Conservation (phyloP, 2,113 vertebrate genomes). For the Carollia perspicillata region DNA sequence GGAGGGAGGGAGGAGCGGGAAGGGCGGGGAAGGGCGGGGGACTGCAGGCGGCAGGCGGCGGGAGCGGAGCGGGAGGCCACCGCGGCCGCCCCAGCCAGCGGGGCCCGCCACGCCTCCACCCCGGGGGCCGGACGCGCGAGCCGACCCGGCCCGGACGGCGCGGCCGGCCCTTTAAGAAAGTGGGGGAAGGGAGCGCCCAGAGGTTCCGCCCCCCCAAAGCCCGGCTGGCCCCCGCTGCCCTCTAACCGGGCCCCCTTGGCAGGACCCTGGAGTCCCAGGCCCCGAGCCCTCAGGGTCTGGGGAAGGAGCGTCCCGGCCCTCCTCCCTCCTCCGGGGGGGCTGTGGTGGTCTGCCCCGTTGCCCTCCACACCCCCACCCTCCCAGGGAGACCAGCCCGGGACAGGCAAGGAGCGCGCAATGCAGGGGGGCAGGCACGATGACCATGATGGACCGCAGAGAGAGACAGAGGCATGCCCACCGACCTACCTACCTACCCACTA, state of each 20-base stretch:
- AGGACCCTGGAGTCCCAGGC: not conserved
- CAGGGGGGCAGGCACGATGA: not conserved
- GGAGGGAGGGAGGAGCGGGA: conserved; percentile 62
- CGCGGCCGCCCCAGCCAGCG: not conserved
- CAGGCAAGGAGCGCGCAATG: not conserved
- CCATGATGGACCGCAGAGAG: not conserved
- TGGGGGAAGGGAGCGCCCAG: conserved; percentile 59
- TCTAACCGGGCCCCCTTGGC: not conserved
- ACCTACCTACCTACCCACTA: not conserved
- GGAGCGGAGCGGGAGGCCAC: not conserved
- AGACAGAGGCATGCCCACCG: not conserved
- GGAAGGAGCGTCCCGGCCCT: not conserved
- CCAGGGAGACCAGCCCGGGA: not conserved
- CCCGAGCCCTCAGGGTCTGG: not conserved
- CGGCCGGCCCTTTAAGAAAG: conserved; percentile 68
- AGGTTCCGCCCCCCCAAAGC: conserved; percentile 13
- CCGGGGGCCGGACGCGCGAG: not conserved
- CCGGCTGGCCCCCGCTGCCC: not conserved
- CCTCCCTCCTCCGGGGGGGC: not conserved
- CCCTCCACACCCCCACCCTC: not conserved
- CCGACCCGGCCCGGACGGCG: not conserved
- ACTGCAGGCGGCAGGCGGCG: conserved; percentile 23
- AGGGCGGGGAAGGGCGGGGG: conserved; percentile 50
- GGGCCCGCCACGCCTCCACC: not conserved
- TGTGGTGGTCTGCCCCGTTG: not conserved